These are phyloP conservation scores for Synergus itoensis DNA, from an alignment of 2,888 invertebrate species.

Conservation along the genomic window DNA sequence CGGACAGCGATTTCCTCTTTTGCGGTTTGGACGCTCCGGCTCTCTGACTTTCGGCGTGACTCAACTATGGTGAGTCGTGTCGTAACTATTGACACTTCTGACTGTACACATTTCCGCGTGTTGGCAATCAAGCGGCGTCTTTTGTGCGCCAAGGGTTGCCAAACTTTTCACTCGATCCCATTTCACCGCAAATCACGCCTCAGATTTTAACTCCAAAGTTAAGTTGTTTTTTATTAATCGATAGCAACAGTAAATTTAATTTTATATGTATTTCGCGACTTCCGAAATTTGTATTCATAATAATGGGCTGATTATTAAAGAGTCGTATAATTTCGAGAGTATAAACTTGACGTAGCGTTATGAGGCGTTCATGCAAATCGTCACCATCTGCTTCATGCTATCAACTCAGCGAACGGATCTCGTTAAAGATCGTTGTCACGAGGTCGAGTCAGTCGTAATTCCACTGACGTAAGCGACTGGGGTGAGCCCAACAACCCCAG, in stretches of 20 bases:
- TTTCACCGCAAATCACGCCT: neutral
- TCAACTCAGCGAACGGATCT: neutral
- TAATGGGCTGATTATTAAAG: neutral
- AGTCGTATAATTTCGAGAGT: neutral
- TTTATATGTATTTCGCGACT: no score
- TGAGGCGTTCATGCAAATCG: neutral
- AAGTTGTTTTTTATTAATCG: no score
- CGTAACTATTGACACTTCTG: constrained; percentile 36
- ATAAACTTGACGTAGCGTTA: neutral
- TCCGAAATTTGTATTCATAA: neutral
- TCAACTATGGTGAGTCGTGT: constrained; percentile 21
- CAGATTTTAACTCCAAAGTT: no score
- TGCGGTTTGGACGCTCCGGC: neutral
- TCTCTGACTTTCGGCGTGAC: constrained; percentile 30
- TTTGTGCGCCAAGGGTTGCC: constrained; percentile 19
- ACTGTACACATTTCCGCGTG: constrained; percentile 33
- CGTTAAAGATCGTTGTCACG: constrained; percentile 13
- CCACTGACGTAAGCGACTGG: constrained; percentile 14
- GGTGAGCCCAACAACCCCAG: constrained; percentile 9
- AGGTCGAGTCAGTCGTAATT: constrained; percentile 23
- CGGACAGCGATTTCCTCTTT: constrained; percentile 24
- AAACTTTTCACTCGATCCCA: constrained; percentile 17
- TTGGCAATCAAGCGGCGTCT: constrained; percentile 4
- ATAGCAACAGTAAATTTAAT: no score
- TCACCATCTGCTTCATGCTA: neutral